phyloP scores from a whole-genome alignment of 2,113 vertebrate species.

The Poecilia latipinna region DNA sequence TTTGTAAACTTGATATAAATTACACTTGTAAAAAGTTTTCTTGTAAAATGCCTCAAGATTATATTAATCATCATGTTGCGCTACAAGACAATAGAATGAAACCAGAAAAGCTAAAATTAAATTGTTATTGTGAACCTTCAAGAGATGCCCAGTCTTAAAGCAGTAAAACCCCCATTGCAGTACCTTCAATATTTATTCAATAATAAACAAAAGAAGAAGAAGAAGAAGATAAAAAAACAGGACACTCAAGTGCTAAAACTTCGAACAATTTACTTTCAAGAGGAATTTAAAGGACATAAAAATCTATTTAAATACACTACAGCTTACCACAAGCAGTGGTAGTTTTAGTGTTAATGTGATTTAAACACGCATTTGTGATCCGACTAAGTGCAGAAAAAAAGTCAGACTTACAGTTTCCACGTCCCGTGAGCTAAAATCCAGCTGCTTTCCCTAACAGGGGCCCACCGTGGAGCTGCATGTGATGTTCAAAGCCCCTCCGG shows the following conservation, averaged over 20 bases:
- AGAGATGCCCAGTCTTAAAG: background rate
- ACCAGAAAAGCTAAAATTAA: background rate
- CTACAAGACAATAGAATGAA: background rate
- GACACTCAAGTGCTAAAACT: background rate
- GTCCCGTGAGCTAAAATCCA: conserved; percentile 8
- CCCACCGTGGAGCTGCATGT: conserved; percentile 40
- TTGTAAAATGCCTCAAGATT: background rate
- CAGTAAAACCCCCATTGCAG: rapidly evolving
- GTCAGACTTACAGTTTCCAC: conserved; percentile 44
- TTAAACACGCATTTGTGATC: background rate
- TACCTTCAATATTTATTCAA: background rate
- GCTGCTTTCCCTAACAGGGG: conserved; percentile 9
- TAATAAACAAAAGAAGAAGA: background rate
- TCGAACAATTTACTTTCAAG: background rate
- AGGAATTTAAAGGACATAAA: background rate
- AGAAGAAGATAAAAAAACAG: background rate
- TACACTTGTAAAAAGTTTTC: background rate
- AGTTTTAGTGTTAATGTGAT: background rate
- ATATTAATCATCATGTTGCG: background rate
- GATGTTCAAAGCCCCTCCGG: conserved; percentile 33
- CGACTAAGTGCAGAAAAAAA: background rate
- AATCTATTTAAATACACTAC: background rate
- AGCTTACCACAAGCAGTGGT: background rate
- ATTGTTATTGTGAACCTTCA: background rate
- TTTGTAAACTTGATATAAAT: background rate